Evolutionary conservation across 2,888 invertebrate species (phyloP).

Genomic region (Carterocephalus palaemon): DNA sequence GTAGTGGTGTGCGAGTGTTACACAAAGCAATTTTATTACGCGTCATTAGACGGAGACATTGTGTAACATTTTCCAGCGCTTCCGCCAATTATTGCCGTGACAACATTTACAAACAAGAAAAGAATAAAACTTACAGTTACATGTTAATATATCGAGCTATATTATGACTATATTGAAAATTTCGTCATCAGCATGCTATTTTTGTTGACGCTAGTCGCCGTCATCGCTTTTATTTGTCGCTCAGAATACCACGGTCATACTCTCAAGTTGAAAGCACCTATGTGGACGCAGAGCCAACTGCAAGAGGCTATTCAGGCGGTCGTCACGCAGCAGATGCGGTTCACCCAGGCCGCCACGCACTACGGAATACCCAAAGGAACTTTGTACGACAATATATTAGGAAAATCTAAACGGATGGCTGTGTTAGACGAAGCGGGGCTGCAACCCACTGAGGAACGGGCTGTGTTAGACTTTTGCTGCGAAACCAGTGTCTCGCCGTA

Average conservation of each 20-base stretch:
- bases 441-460: constrained; percentile 79
- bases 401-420: constrained; percentile 87
- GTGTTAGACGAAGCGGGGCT: constrained; percentile 84
- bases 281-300: constrained; percentile 86
- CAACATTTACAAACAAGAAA: constrained; percentile 15
- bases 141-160: constrained; percentile 3
- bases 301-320: constrained; percentile 88
- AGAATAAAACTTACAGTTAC: constrained; percentile 1
- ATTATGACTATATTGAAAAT: constrained; percentile 2
- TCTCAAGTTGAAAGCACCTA: constrained; percentile 85
- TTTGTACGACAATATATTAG: constrained; percentile 87
- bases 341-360: constrained; percentile 85
- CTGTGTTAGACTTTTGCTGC: constrained; percentile 85
- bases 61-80: neutral
- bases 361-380: constrained; percentile 88
- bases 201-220: constrained; percentile 32
- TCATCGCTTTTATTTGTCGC: constrained; percentile 52
- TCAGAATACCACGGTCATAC: constrained; percentile 79
- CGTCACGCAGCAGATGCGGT: constrained; percentile 86
- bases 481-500: constrained; percentile 84
- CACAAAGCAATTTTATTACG: constrained; percentile 25
- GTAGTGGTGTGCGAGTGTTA: constrained; percentile 9
- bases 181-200: constrained; percentile 34
- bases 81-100: constrained; percentile 7
- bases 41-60: constrained; percentile 18